phyloP scores from a whole-genome alignment of 2,888 invertebrate genomes.

The Steinernema carpocapsae region DNA sequence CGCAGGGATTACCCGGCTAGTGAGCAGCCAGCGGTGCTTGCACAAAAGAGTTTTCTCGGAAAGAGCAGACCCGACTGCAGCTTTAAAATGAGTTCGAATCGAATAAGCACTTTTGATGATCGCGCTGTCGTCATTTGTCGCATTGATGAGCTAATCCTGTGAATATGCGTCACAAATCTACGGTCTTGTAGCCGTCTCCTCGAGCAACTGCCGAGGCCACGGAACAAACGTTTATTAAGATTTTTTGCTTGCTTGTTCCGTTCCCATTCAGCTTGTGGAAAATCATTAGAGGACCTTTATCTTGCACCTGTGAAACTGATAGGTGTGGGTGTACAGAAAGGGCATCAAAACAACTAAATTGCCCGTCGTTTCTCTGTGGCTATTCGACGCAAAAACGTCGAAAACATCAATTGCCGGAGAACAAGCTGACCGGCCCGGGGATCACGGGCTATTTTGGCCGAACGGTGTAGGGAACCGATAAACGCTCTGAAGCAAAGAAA shows the following conservation, averaged over 20 bases:
- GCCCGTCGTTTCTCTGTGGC: background rate
- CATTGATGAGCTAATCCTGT: background rate
- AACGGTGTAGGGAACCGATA: too few relatives aligned
- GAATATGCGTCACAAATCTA: background rate
- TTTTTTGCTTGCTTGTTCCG: too few relatives aligned
- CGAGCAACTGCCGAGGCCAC: too few relatives aligned
- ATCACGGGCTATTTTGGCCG: background rate
- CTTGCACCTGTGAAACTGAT: too few relatives aligned
- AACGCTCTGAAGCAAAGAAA: too few relatives aligned
- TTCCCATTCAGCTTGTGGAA: too few relatives aligned
- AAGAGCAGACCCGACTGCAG: background rate
- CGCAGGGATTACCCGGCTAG: background rate
- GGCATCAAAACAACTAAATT: slow-evolving; percentile 15
- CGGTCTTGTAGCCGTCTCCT: background rate
- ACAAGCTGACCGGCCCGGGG: slow-evolving; percentile 12
- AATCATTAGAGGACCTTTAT: too few relatives aligned
- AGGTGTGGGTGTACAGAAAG: background rate
- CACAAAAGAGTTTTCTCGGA: background rate
- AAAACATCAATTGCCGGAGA: background rate
- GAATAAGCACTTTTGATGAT: slow-evolving; percentile 12
- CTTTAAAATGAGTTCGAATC: slow-evolving; percentile 1
- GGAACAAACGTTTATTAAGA: too few relatives aligned
- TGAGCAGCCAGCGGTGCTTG: background rate
- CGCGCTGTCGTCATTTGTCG: background rate
- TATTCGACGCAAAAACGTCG: background rate